A percentile compares a stretch with the other conserved stretches of the same genome.
Evolutionary conservation across 1,140 invertebrate species (phyloP).

Genomic region (Cylas formicarius): DNA sequence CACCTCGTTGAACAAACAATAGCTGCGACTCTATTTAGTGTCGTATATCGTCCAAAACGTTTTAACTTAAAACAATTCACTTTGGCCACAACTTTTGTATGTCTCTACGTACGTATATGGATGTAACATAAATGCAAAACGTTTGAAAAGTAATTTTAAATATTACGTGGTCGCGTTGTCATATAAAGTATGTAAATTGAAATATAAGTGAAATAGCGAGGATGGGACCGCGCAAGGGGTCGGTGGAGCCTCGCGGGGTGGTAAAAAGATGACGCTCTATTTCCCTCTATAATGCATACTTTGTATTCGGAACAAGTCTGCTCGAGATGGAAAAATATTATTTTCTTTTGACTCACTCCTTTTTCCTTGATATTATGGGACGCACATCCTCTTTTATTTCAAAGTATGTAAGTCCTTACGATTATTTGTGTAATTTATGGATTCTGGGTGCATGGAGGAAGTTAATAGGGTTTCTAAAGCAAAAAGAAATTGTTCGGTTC

Average conservation of each 20-base stretch:
- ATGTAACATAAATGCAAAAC: slow-evolving; percentile 22
- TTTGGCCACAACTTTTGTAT: no score
- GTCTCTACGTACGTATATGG: no score
- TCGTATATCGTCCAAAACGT: no score
- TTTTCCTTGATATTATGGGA: slow-evolving; percentile 30
- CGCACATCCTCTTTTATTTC: slow-evolving; percentile 16
- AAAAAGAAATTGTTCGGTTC: no score
- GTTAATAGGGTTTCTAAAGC: no score
- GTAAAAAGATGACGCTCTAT: slow-evolving; percentile 32
- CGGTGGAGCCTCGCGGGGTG: slow-evolving; percentile 14
- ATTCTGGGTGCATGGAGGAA: no score
- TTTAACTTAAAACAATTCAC: no score
- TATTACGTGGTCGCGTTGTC: slow-evolving; percentile 29
- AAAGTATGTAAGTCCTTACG: no score
- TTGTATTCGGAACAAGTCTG: slow-evolving; percentile 37
- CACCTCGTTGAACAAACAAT: no score
- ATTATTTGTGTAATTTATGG: no score
- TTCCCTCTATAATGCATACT: slow-evolving; percentile 38
- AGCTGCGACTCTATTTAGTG: no score
- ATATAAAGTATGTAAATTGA: slow-evolving; percentile 38
- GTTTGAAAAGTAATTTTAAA: slow-evolving; percentile 30
- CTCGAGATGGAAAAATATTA: slow-evolving; percentile 40
- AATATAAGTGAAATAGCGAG: slow-evolving; percentile 35
- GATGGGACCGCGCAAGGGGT: slow-evolving; percentile 14
- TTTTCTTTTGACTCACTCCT: slow-evolving; percentile 38